Evolutionary conservation across 2,797 vertebrate species (phyloP).

Genomic region (Iguana delicatissima): DNA sequence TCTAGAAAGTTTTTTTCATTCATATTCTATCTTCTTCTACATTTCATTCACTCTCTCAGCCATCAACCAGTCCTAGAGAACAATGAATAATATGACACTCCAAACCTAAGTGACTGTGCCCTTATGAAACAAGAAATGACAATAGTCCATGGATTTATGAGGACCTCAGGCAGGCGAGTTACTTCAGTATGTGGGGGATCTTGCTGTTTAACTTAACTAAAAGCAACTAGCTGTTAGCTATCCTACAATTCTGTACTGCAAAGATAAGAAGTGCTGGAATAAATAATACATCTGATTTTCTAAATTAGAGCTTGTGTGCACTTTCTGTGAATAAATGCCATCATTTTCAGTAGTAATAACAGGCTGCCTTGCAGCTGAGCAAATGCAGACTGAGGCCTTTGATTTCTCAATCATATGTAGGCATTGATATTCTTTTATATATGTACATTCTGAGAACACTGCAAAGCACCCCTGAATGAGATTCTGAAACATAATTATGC

Average conservation of each 20-base stretch:
- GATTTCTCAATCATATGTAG: background rate
- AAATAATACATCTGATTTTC: background rate
- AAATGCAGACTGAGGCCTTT: background rate
- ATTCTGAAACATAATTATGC: background rate
- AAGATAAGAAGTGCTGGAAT: background rate
- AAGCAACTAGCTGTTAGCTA: background rate
- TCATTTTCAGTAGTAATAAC: background rate
- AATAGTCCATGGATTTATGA: background rate
- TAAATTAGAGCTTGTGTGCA: background rate
- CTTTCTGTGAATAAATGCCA: background rate
- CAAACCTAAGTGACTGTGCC: background rate
- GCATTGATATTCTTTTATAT: background rate
- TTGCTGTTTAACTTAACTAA: background rate
- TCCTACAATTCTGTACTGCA: background rate
- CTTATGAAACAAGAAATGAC: background rate
- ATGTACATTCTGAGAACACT: background rate
- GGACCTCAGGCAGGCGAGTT: background rate
- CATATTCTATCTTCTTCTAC: no score
- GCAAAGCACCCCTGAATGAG: background rate
- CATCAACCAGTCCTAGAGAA: no score
- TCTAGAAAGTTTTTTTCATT: background rate
- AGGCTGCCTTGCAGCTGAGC: background rate
- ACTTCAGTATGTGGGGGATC: background rate
- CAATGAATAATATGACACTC: no score
- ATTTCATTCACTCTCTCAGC: background rate